A percentile compares a stretch with the other conserved stretches of the same genome.
Evolutionary conservation across 2,888 invertebrate genomes (phyloP).

Genomic region (Gortyna flavago): DNA sequence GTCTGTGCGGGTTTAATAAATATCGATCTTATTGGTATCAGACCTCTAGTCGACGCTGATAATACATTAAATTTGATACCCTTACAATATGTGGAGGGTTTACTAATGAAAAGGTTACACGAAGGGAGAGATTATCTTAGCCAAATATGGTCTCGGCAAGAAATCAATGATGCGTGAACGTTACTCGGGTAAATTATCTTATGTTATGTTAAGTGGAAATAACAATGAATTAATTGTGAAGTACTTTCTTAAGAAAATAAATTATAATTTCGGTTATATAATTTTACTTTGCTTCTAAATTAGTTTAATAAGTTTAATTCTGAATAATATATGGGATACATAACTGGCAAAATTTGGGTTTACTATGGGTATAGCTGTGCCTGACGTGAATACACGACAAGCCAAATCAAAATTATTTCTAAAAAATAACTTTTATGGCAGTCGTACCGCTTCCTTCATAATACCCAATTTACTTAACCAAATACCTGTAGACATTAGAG

Average conservation of each 20-base stretch:
- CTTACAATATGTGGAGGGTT: slow-evolving; percentile 63
- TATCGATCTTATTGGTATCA: slow-evolving; percentile 61
- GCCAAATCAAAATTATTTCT: too few species aligned
- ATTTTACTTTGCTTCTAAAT: not conserved
- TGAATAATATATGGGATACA: too few species aligned
- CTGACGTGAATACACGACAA: too few species aligned
- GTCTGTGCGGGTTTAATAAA: slow-evolving; percentile 60
- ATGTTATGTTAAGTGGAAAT: slow-evolving; percentile 6
- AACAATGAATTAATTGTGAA: slow-evolving; percentile 9
- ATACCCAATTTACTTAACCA: too few species aligned
- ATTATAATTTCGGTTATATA: not conserved
- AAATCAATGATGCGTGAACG: slow-evolving; percentile 49
- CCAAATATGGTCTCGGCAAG: slow-evolving; percentile 45
- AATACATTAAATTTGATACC: slow-evolving; percentile 62
- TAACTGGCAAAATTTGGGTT: too few species aligned
- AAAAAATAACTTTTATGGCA: too few species aligned
- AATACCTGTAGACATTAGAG: too few species aligned
- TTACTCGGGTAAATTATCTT: slow-evolving; percentile 15
- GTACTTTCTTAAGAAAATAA: not conserved
- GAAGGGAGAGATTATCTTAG: slow-evolving; percentile 54
- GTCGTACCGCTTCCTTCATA: too few species aligned
- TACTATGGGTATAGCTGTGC: too few species aligned
- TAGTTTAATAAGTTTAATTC: not conserved
- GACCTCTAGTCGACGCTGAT: slow-evolving; percentile 48
- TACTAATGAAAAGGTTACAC: slow-evolving; percentile 62